A percentile compares a stretch with the other conserved stretches of the same genome.
phyloP scores from a whole-genome alignment of 1,140 invertebrate genomes.

The Rhagoletis pomonella region DNA sequence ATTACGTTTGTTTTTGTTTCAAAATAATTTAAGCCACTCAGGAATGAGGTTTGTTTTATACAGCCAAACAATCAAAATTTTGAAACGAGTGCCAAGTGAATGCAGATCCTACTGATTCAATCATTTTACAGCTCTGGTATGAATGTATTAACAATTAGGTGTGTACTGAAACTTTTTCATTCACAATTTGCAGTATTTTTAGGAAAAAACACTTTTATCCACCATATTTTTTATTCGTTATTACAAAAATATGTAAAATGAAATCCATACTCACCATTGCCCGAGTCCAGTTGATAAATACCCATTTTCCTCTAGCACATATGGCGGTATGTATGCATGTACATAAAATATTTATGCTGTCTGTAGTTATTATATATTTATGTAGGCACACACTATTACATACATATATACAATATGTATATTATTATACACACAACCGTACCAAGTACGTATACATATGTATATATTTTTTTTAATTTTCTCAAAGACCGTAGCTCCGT shows the following conservation, averaged over 20 bases:
- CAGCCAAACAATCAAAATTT: no score
- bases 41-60: no score
- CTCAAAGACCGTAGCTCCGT: background rate
- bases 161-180: background rate
- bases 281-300: slow-evolving; percentile 33
- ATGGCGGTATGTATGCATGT: background rate
- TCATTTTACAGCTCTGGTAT: no score
- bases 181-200: background rate
- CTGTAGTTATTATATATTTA: background rate
- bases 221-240: slow-evolving; percentile 34
- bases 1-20: no score
- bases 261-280: slow-evolving; percentile 30
- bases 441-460: no score
- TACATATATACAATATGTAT: slow-evolving; percentile 30
- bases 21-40: no score
- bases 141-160: background rate
- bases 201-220: background rate
- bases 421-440: slow-evolving; percentile 5
- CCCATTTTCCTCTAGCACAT: slow-evolving; percentile 10
- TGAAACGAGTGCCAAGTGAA: no score
- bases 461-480: background rate
- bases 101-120: no score
- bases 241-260: background rate
- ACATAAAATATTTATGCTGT: background rate
- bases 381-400: slow-evolving; percentile 26